Conservation (phyloP, 2,888 invertebrate species). For the Eulithis testata region DNA sequence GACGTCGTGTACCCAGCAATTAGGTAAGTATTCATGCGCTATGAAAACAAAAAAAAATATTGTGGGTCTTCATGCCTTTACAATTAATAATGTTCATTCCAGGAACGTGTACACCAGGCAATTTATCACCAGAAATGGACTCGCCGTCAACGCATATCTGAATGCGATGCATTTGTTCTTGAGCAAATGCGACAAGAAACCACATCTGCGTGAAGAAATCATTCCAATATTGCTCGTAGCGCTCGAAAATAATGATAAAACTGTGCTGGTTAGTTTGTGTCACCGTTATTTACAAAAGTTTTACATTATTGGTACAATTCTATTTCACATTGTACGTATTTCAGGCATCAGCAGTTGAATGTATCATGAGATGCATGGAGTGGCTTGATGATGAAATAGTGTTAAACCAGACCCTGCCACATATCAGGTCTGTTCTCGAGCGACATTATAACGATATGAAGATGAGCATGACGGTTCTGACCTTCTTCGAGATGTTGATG, state of each 20-base stretch:
- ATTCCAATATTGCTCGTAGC: slow-evolving; percentile 94
- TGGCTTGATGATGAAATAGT: slow-evolving; percentile 27
- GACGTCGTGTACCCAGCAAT: slow-evolving; percentile 91
- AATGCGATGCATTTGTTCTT: slow-evolving; percentile 95
- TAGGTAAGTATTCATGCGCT: slow-evolving; percentile 86
- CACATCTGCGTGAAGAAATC: slow-evolving; percentile 91
- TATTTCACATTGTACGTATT: slow-evolving; percentile 78
- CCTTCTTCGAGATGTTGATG: slow-evolving; percentile 92
- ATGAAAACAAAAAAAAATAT: no score
- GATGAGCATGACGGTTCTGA: slow-evolving; percentile 88
- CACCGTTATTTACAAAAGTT: no score
- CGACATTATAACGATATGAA: slow-evolving; percentile 92
- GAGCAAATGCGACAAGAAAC: slow-evolving; percentile 91
- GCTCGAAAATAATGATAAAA: slow-evolving; percentile 94
- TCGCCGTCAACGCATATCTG: slow-evolving; percentile 94
- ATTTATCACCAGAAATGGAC: slow-evolving; percentile 88
- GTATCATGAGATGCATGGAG: slow-evolving; percentile 28
- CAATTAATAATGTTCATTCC: slow-evolving; percentile 8
- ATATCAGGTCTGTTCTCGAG: slow-evolving; percentile 89
- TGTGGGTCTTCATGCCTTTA: no score
- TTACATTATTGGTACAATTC: neutral
- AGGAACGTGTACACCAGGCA: slow-evolving; percentile 23
- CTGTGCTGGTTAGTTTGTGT: slow-evolving; percentile 90
- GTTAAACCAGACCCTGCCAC: slow-evolving; percentile 20
- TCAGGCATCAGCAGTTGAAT: slow-evolving; percentile 21